Percentiles rank a stretch among this genome's conserved stretches.
Evolutionary conservation across 1,140 invertebrate species (phyloP).

Genomic region (Vanessa atalanta): DNA sequence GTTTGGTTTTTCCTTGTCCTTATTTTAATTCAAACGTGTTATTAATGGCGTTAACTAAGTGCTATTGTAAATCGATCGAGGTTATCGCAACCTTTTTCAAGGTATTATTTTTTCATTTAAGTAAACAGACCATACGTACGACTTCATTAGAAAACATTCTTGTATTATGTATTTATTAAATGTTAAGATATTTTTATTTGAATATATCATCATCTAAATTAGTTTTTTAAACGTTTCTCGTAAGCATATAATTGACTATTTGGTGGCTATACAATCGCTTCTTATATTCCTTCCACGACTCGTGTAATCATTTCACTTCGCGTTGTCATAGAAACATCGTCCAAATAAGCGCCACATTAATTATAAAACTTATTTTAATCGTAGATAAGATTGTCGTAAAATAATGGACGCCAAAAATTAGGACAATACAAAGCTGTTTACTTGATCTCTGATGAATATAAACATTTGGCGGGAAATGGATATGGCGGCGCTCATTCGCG

Average conservation of each 20-base stretch:
- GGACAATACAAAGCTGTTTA: slow-evolving; percentile 23
- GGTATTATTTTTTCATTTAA: slow-evolving; percentile 14
- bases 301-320: not conserved
- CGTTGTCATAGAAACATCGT: slow-evolving; percentile 14
- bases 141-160: too few relatives aligned
- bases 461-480: slow-evolving; percentile 40
- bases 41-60: slow-evolving; percentile 30
- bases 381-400: not conserved
- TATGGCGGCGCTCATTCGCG: slow-evolving; percentile 52
- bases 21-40: slow-evolving; percentile 36
- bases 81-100: slow-evolving; percentile 37
- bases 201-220: too few relatives aligned
- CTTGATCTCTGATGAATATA: slow-evolving; percentile 24
- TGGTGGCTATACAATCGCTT: not conserved
- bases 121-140: not conserved
- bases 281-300: not conserved
- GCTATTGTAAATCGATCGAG: slow-evolving; percentile 33
- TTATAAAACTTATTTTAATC: not conserved
- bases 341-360: not conserved
- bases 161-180: too few relatives aligned
- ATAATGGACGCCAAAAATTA: slow-evolving; percentile 25
- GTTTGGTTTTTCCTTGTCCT: slow-evolving; percentile 39
- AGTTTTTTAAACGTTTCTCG: too few relatives aligned
- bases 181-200: too few relatives aligned
- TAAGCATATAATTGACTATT: too few relatives aligned